Percentiles rank a stretch among this genome's conserved stretches.
Evolutionary conservation across 2,797 vertebrate species (phyloP).

Genomic region (Atherinosoma microstoma): DNA sequence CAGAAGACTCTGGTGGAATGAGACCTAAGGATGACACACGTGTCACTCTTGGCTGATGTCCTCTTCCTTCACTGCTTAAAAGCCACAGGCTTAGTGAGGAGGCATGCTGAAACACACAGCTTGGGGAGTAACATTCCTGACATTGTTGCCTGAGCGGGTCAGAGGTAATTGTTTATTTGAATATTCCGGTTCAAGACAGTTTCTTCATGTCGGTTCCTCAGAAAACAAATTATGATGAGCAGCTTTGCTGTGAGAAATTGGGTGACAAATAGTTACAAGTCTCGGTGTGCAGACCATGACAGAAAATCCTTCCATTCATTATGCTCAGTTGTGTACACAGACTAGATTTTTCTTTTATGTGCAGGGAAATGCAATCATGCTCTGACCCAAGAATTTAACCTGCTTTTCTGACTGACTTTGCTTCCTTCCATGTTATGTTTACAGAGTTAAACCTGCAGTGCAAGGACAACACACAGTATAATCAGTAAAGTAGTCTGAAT

Average conservation of each 20-base stretch:
- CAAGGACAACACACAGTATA: conserved; percentile 41
- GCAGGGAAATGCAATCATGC: conserved; percentile 39
- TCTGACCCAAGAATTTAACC: conserved; percentile 30
- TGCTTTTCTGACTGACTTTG: conserved; percentile 20
- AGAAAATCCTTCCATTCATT: conserved; percentile 42
- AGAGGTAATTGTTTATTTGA: conserved; percentile 80
- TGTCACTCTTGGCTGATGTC: conserved; percentile 56
- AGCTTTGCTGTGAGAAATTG: conserved; percentile 51
- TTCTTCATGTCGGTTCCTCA: conserved; percentile 61
- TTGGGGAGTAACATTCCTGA: conserved; percentile 66
- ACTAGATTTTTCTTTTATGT: conserved; percentile 9
- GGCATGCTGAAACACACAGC: conserved; percentile 64
- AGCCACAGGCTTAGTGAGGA: conserved; percentile 54
- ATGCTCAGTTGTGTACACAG: conserved; percentile 21
- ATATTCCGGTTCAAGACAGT: conserved; percentile 64
- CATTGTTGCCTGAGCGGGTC: conserved; percentile 64
- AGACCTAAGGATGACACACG: conserved; percentile 62
- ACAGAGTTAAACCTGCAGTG: conserved; percentile 43
- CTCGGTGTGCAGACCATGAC: conserved; percentile 47
- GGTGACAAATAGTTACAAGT: conserved; percentile 66
- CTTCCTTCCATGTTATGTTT: conserved; percentile 32
- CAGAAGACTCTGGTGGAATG: conserved; percentile 44
- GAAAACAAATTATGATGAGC: conserved; percentile 64
- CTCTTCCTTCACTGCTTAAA: conserved; percentile 37
- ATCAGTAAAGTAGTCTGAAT: conserved; percentile 28